Conservation (phyloP, 2,888 invertebrate species). For the Agrypnus murinus region DNA sequence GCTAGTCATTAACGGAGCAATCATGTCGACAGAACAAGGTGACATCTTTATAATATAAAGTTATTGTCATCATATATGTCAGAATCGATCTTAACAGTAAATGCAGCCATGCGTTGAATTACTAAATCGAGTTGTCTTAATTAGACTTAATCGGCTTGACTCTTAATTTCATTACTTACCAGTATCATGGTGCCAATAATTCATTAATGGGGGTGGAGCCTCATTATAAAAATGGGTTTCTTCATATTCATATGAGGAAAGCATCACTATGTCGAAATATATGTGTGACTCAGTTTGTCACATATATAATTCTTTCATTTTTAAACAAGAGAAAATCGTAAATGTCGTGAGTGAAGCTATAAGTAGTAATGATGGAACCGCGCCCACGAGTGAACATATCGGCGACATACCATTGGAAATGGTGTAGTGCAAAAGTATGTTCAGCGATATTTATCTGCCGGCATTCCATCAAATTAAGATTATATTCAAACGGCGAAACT, state of each 20-base stretch:
- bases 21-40: slow-evolving; percentile 21
- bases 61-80: slow-evolving; percentile 6
- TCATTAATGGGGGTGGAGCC: too few species aligned
- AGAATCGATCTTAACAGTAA: not conserved
- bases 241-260: too few species aligned
- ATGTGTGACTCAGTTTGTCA: slow-evolving; percentile 1
- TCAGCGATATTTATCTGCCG: slow-evolving; percentile 55
- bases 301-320: slow-evolving; percentile 35
- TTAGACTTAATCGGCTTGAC: not conserved
- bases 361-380: slow-evolving; percentile 49
- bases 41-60: slow-evolving; percentile 34
- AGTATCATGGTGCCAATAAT: too few species aligned
- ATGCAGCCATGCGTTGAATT: slow-evolving; percentile 5
- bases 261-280: too few species aligned
- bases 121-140: not conserved
- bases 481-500: slow-evolving; percentile 57
- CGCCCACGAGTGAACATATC: slow-evolving; percentile 51
- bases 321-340: slow-evolving; percentile 43
- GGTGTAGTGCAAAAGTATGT: slow-evolving; percentile 57
- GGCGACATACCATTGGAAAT: slow-evolving; percentile 51
- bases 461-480: slow-evolving; percentile 65
- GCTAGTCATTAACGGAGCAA: slow-evolving; percentile 40
- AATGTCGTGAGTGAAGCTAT: slow-evolving; percentile 46
- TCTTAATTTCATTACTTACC: not conserved
- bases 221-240: too few species aligned